Evolutionary conservation across 2,888 invertebrate species (phyloP).

Genomic region (Empis livida): DNA sequence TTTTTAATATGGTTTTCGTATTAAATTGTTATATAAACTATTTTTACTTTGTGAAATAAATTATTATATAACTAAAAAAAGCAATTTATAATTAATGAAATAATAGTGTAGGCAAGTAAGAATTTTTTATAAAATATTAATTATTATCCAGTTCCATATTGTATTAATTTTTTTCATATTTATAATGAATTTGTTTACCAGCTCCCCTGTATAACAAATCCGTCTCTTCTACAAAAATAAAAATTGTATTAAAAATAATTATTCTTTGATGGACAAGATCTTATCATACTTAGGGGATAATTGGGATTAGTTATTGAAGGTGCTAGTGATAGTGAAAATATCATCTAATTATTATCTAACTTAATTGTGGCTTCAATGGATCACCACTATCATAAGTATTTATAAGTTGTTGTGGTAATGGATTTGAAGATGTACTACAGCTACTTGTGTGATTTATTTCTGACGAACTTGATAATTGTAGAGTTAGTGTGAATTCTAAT

Average conservation of each 20-base stretch:
- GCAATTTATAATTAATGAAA: too few relatives aligned
- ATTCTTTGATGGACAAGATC: slow-evolving; percentile 39
- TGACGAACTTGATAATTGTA: slow-evolving; percentile 10
- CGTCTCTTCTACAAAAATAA: slow-evolving; percentile 28
- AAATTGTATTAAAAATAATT: neutral
- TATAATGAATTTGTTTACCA: slow-evolving; percentile 74
- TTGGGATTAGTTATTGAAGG: slow-evolving; percentile 25
- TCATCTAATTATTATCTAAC: slow-evolving; percentile 38
- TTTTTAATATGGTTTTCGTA: too few relatives aligned
- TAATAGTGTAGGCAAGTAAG: neutral
- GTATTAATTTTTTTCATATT: slow-evolving; percentile 61
- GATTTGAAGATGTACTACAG: slow-evolving; percentile 9
- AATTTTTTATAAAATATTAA: slow-evolving; percentile 18
- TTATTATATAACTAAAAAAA: too few relatives aligned
- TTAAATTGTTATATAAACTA: too few relatives aligned
- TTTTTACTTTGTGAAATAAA: too few relatives aligned
- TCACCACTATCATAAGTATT: slow-evolving; percentile 39
- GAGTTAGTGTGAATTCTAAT: slow-evolving; percentile 26
- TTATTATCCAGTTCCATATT: slow-evolving; percentile 50
- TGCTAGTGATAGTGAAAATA: slow-evolving; percentile 2
- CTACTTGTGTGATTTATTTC: slow-evolving; percentile 9
- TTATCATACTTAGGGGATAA: slow-evolving; percentile 38
- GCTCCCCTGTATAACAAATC: slow-evolving; percentile 73
- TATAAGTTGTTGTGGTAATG: slow-evolving; percentile 12
- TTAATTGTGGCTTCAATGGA: slow-evolving; percentile 13